A percentile compares a stretch with the other conserved stretches of the same genome.
Conservation (phyloP, 1,140 invertebrate genomes). For the Neodiprion fabricii region DNA sequence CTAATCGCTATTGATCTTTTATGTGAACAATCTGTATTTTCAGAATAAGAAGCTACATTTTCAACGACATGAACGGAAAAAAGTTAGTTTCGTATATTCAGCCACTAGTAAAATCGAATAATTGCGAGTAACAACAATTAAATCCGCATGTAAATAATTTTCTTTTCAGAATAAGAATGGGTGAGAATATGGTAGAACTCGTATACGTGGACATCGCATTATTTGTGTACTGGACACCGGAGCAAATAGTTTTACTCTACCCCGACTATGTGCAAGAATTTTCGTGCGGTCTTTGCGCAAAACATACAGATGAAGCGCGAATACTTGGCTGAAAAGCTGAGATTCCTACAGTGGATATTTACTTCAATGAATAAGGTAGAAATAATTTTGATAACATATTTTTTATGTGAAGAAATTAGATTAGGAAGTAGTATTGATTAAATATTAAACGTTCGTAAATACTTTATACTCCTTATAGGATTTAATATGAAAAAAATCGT, state of each 20-base stretch:
- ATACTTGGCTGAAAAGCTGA: not conserved
- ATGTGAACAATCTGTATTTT: too few relatives aligned
- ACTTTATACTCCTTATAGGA: too few relatives aligned
- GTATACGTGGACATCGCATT: conserved; percentile 47
- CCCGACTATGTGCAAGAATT: conserved; percentile 56
- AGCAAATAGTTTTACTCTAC: conserved; percentile 55
- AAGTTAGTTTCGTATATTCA: conserved; percentile 33
- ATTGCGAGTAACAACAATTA: not conserved
- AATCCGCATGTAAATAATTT: not conserved
- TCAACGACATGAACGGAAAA: conserved; percentile 48
- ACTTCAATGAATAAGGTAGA: too few relatives aligned
- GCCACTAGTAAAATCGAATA: not conserved
- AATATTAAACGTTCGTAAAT: too few relatives aligned
- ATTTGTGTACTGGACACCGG: conserved; percentile 53
- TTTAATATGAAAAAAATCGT: too few relatives aligned
- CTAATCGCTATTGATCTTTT: too few relatives aligned
- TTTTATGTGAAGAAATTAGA: too few relatives aligned
- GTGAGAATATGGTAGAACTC: conserved; percentile 47
- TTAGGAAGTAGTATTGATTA: too few relatives aligned
- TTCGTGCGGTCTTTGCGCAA: conserved; percentile 53
- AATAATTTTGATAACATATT: too few relatives aligned
- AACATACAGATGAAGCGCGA: conserved; percentile 26
- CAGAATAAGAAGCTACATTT: conserved; percentile 39
- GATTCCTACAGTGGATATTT: too few relatives aligned
- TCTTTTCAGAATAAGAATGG: conserved; percentile 49